phyloP scores from a whole-genome alignment of 2,888 invertebrate species.

The Cactoblastis cactorum region DNA sequence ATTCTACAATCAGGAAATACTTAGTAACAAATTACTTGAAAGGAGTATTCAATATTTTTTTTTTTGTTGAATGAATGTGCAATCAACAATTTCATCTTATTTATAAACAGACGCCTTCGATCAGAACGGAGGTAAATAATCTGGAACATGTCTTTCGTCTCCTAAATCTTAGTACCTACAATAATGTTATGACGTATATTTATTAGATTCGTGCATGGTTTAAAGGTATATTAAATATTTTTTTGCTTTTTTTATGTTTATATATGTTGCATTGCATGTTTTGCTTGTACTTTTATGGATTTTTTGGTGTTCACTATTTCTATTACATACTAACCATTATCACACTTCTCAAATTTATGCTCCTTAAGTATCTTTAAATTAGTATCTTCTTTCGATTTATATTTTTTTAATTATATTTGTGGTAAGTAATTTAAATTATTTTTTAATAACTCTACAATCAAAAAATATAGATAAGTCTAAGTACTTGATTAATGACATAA shows the following conservation, averaged over 20 bases:
- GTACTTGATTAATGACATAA: too few species aligned
- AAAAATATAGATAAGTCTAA: too few species aligned
- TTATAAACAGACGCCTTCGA: slow-evolving; percentile 1
- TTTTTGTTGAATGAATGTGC: not conserved
- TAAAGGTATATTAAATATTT: not conserved
- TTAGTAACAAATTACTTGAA: too few species aligned
- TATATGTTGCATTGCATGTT: slow-evolving; percentile 4
- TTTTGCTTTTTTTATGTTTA: not conserved
- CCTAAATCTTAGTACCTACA: not conserved
- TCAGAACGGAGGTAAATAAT: not conserved
- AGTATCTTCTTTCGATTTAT: not conserved
- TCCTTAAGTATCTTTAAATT: too few species aligned
- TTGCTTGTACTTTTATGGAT: not conserved
- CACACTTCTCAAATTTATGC: not conserved
- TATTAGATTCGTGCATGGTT: not conserved
- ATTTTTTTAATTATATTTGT: not conserved
- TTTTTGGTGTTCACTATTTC: slow-evolving; percentile 9
- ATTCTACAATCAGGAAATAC: too few species aligned
- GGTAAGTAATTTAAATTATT: not conserved
- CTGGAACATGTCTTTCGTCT: not conserved
- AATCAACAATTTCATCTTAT: slow-evolving; percentile 10
- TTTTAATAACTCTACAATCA: too few species aligned
- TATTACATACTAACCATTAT: slow-evolving; percentile 10
- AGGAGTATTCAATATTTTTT: too few species aligned
- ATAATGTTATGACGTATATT: not conserved